These are phyloP conservation scores for Salpingus planirostris DNA, from an alignment of 2,888 invertebrate genomes.

Conservation along the genomic window DNA sequence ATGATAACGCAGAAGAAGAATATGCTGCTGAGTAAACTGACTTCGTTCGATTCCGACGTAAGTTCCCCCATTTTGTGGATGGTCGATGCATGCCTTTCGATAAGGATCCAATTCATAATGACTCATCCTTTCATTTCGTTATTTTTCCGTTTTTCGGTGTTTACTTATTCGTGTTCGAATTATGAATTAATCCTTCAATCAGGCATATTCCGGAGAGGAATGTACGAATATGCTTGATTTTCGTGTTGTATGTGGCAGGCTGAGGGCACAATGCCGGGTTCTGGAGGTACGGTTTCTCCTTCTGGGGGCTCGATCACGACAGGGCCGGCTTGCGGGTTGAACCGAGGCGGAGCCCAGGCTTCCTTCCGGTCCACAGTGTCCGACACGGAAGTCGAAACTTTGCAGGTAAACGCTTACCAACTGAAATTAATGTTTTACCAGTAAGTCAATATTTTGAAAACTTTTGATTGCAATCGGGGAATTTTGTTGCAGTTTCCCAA, in stretches of 20 bases:
- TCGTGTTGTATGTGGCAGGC: slow-evolving; percentile 41
- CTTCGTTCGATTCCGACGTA: slow-evolving; percentile 87
- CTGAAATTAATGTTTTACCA: neutral
- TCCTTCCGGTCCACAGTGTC: slow-evolving; percentile 85
- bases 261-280: slow-evolving; percentile 59
- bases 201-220: slow-evolving; percentile 12
- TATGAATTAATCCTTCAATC: too few species aligned
- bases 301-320: slow-evolving; percentile 76
- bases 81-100: slow-evolving; percentile 4
- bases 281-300: slow-evolving; percentile 47
- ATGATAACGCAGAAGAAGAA: slow-evolving; percentile 89
- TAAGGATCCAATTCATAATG: too few species aligned
- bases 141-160: too few species aligned
- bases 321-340: slow-evolving; percentile 59
- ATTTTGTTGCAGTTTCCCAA: slow-evolving; percentile 52
- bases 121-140: too few species aligned
- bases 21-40: slow-evolving; percentile 74
- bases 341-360: slow-evolving; percentile 62
- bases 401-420: too few species aligned
- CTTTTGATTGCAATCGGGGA: too few species aligned
- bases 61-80: slow-evolving; percentile 44
- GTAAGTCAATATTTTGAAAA: neutral
- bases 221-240: slow-evolving; percentile 29
- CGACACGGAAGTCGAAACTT: slow-evolving; percentile 86
- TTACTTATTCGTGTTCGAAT: too few species aligned